Evolutionary conservation across 2,888 invertebrate species (phyloP).

Genomic region (Boloria euphrosyne): DNA sequence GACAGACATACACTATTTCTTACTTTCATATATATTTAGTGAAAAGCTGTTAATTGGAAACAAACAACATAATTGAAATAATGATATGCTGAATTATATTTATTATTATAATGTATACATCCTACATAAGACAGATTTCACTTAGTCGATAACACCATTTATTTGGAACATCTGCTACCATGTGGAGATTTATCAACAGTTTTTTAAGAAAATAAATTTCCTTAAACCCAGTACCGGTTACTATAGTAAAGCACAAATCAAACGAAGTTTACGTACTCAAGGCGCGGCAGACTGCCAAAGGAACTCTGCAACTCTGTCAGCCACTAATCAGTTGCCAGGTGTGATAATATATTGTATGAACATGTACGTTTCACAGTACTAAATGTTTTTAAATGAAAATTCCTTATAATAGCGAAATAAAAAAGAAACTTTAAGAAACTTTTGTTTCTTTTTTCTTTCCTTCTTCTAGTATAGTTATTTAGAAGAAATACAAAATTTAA

Average conservation of each 20-base stretch:
- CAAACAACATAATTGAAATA: no score
- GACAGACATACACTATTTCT: no score
- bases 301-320: conserved; percentile 22
- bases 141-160: background rate
- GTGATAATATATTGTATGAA: background rate
- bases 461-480: no score
- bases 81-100: no score
- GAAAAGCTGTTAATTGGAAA: no score
- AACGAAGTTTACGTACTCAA: conserved; percentile 19
- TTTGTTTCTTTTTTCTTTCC: no score
- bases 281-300: conserved; percentile 23
- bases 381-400: background rate
- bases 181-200: background rate
- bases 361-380: background rate
- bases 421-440: no score
- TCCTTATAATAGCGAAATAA: no score
- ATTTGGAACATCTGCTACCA: no score
- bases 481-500: no score
- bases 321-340: conserved; percentile 24
- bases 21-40: no score
- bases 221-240: conserved; percentile 1
- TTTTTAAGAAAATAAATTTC: background rate
- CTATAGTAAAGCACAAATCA: conserved; percentile 16
- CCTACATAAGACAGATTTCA: background rate
- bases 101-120: no score